Evolutionary conservation across 2,797 vertebrate species (phyloP), one percentile per base, ranked within the genome.

Genomic region (Acrossocheilus fasciatus): DNA sequence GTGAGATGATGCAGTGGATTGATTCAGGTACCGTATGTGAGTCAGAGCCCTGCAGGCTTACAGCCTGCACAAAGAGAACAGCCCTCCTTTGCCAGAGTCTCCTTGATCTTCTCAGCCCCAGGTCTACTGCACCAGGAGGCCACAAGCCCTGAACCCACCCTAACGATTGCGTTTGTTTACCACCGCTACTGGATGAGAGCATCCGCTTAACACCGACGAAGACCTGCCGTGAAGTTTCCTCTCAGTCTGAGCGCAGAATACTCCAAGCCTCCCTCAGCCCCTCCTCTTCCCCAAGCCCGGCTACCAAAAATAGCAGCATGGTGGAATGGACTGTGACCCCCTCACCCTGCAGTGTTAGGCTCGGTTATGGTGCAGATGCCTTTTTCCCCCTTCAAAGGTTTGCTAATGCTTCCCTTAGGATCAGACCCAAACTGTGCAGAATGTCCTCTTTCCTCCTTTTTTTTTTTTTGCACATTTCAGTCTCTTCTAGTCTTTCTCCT

Each of bases 381-480:
- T 89, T 88, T 91, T 89, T 90, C 88, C 92, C 90, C 91, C 91
- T 94, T 95, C 91, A 93, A 93, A 94, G 91, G 90, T 89, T 90
- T 89, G 83, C 86, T 94, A 92, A 94, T 92, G 88, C 90, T 89
- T 92, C 91, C 94, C 93, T 68, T 83, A 90, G 91, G 92, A 90
- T 80, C 89, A 86, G 68, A 88, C 86, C 76, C 87, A 91, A 89
- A 87, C 90, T 87, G 90, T 91, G 88, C 83, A 84, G 83, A 85
- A 86, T 89, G 86, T 89, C 84, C 83, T 84, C 89, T 87, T 87
- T 89, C 68, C 82, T 72, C 59, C 36, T 17, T 34, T 68, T 62
- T 62, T 75, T 59, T 83, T 85, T 43, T 43, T 83, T 75, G 36
- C 82, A 89, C 59, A 87, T 89, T 84, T 87, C 84, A 30, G 77